Base-by-base conservation (phyloP, 2,113 vertebrate genomes). In the Naja naja region DNA sequence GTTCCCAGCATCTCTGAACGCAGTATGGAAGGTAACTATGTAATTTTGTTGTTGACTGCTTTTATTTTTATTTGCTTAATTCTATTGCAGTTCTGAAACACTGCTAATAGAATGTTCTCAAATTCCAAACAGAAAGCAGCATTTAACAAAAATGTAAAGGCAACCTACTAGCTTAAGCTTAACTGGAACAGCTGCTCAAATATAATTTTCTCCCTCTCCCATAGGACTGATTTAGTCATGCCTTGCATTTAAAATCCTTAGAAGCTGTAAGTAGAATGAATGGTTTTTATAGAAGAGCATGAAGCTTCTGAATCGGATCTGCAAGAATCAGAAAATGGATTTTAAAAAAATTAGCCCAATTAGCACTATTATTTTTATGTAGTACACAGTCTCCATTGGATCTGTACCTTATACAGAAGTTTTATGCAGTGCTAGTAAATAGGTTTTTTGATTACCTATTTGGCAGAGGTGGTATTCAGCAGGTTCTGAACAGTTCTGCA, bases 21-120 rank as follows among this genome's bases (percentile, higher is more conserved):
- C 93, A 98, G 98, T 95, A 98, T 98, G 98, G 99, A 99, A 98
- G 99, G 99, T 99, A 96, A 43, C 97, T 43, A 39, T 47, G 1
- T 43, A 5, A 69, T 60, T 52, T n/a, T 81, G 22, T 85, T 43
- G 3, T 22, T 56, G 0, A 1, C 0, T 3, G 0, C 39, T 45
- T 34, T 0, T 11, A 18, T 4, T 22, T 64, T 74, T 39, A 12
- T 91, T 52, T 81, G 25, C 20, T 52, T 47, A 91, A 23, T 0
- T 0, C 0, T 88, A 39, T 9, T 58, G 49, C 52, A 22, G 23
- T 81, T 45, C 39, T n/a, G 6, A 39, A 27, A 45, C 22, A 25
- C 85, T 88, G 27, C 52, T 4, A 3, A 52, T 58, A 52, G 74
- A 39, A 34, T 43, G 45, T n/a, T 90, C 18, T 87, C 45, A 8